These are phyloP conservation scores for Rhynchomys soricoides DNA, from an alignment of 2,113 vertebrate genomes.

Conservation along the genomic window DNA sequence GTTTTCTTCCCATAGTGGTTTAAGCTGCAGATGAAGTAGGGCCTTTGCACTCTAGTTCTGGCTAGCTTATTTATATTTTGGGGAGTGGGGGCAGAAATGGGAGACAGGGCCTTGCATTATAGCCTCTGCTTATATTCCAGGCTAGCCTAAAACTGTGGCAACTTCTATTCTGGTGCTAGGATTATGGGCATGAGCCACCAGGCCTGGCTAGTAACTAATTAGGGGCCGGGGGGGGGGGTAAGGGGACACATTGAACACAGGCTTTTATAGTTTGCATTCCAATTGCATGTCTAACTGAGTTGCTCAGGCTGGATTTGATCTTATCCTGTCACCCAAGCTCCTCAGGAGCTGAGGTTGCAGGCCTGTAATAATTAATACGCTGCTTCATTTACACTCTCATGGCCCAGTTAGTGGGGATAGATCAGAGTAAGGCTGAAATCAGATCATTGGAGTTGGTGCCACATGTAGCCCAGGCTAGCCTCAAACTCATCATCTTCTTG, in stretches of 20 bases:
- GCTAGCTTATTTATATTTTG: not conserved
- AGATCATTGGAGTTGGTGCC: not conserved
- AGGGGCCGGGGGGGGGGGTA: too few species aligned
- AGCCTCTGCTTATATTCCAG: not conserved
- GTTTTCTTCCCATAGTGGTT: not conserved
- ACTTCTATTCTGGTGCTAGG: not conserved
- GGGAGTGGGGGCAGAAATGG: not conserved
- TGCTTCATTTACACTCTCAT: not conserved
- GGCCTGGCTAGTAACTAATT: not conserved
- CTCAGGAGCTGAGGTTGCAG: not conserved
- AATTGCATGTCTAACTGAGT: too few species aligned
- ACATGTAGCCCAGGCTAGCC: not conserved
- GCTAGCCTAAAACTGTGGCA: not conserved
- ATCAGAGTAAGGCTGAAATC: not conserved
- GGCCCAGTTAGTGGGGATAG: not conserved
- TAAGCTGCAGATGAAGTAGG: not conserved
- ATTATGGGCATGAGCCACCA: not conserved
- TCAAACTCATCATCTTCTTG: not conserved
- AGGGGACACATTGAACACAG: not conserved
- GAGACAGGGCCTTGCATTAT: not conserved
- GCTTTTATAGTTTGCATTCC: not conserved
- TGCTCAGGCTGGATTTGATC: not conserved
- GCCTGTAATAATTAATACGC: not conserved
- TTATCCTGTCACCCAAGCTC: not conserved
- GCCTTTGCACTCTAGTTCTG: not conserved